Evolutionary conservation across 2,888 invertebrate genomes (phyloP), one percentile per base, ranked within the genome.

Genomic region (Lymantria dispar): DNA sequence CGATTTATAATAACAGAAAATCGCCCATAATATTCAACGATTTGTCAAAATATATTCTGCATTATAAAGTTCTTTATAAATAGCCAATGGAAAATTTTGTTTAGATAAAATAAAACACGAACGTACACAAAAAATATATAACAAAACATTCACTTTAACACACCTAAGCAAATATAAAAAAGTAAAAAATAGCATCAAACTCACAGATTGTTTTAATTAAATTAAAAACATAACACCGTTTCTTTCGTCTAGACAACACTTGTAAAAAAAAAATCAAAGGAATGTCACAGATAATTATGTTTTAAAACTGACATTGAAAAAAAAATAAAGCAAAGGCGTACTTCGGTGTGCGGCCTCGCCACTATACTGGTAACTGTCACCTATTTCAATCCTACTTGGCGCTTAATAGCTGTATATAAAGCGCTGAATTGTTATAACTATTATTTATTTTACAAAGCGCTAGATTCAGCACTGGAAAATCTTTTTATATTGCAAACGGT

Each of bases 331-430:
- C 10, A 33, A 42, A 43, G 44, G 61, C 50, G 62, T 51, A 50
- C 64, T 60, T 31, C 30, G 13, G 49, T 43, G 48, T 49, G 31
- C 65, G 62, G 59, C 46, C 11, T 36, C 62, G 54, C 62, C 45
- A 30, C 15, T 31, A 14, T 15, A 64, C 62, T 64, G 64, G 56
- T 45, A 30, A 42, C 13, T 42, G 50, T 50, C 42, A 42, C 41
- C 30, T 29, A 58, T 57, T 33, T 7, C 33, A 10, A 10, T 33
- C 33, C 10, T 1, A 33, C 8, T 33, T 33, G 33, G 33, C 33
- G 8, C 10, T 8, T 33, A 10, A 33, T 8, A 33, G 33, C 33
- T 3, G 1, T 33, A 8, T 33, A 7, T 7, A 10, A 33, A 33
- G 33, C 33, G 33, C 33, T 33, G 22, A 22, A 33, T 33, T 33